These are phyloP conservation scores for Tursiops truncatus DNA, from an alignment of 2,113 vertebrate genomes.

Conservation along the genomic window DNA sequence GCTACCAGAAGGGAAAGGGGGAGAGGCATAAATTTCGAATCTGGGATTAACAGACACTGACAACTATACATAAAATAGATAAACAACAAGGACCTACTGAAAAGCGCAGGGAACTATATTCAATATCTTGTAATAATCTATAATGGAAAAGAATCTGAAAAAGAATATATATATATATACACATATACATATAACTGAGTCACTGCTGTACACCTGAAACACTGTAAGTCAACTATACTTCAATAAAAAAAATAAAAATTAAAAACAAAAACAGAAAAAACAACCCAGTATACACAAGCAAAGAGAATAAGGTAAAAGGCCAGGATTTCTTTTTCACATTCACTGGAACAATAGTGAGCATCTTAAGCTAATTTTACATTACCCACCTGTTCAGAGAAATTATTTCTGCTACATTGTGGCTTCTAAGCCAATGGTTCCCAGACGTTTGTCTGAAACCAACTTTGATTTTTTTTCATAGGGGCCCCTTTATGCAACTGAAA, in stretches of 20 bases:
- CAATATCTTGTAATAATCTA: neutral
- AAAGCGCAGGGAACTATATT: too few species aligned
- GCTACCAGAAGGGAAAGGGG: neutral
- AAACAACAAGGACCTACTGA: too few species aligned
- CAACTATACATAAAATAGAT: neutral
- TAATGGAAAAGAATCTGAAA: neutral
- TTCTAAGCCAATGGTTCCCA: constrained; percentile 8
- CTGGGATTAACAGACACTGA: neutral
- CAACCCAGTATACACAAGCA: neutral
- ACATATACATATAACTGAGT: too few species aligned
- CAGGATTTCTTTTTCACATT: neutral
- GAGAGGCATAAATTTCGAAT: neutral
- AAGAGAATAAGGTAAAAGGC: neutral
- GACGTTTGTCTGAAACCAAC: neutral
- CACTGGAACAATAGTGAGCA: accelerated
- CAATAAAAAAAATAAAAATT: too few species aligned
- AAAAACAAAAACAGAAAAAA: too few species aligned
- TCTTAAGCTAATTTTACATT: neutral
- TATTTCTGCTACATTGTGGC: neutral
- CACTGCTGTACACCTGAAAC: too few species aligned
- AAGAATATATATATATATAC: neutral
- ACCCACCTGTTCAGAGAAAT: neutral
- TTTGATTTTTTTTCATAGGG: neutral
- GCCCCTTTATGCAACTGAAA: neutral
- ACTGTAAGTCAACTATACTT: too few species aligned